These are phyloP conservation scores for Ophion slaviceki DNA, from an alignment of 2,888 invertebrate genomes.

Conservation along the genomic window DNA sequence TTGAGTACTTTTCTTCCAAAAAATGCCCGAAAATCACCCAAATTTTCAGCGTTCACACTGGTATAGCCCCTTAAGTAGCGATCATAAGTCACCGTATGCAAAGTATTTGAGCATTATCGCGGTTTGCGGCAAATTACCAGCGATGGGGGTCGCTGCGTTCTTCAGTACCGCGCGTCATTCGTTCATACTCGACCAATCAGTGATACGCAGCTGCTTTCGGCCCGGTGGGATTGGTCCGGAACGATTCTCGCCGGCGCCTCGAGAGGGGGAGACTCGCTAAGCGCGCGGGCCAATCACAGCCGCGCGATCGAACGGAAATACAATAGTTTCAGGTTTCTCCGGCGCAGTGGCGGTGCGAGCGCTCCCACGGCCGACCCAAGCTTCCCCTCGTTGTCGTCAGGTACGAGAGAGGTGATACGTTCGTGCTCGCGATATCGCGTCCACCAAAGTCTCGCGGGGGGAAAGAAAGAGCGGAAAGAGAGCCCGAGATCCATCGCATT, in stretches of 20 bases:
- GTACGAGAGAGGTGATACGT: constrained; percentile 25
- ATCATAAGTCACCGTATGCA: too few species aligned
- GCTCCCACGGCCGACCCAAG: constrained; percentile 1
- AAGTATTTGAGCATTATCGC: too few species aligned
- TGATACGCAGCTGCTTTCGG: too few species aligned
- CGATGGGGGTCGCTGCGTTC: too few species aligned
- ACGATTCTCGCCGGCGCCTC: not conserved
- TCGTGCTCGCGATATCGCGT: constrained; percentile 54
- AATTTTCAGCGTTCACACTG: too few species aligned
- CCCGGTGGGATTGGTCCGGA: not conserved
- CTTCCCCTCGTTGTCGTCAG: constrained; percentile 37
- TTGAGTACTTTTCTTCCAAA: too few species aligned
- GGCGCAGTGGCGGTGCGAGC: constrained; percentile 10
- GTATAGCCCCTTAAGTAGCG: too few species aligned
- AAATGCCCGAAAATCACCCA: too few species aligned
- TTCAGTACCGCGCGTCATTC: too few species aligned
- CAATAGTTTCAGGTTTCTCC: not conserved
- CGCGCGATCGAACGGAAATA: not conserved
- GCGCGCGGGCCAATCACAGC: constrained; percentile 37
- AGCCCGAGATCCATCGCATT: constrained; percentile 58
- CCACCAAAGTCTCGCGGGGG: constrained; percentile 30
- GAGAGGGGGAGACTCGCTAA: not conserved
- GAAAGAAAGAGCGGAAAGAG: constrained; percentile 9
- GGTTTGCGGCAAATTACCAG: too few species aligned
- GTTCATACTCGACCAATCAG: too few species aligned